Evolutionary conservation across 2,888 invertebrate species (phyloP), one percentile per base, ranked within the genome.

Genomic region (Nemoura dubitans): DNA sequence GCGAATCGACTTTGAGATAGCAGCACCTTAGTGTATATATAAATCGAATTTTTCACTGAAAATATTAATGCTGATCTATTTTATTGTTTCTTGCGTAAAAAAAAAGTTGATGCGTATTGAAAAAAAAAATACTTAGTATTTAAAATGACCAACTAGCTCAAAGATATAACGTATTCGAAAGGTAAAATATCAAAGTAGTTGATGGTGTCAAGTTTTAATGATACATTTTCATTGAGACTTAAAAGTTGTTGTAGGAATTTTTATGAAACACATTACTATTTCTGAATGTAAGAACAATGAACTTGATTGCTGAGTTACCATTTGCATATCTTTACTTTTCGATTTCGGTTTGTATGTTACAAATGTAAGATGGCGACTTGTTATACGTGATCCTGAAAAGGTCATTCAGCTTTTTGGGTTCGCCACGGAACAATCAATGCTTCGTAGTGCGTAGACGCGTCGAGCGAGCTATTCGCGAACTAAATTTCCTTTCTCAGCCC

Each of bases 11-110:
- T 10, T 16, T 59, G 59, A 10, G 2, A 21, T 59, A 59, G 59
- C 2, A 78, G 78, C 43, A 83, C 83, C 26, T 83, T 84, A 77
- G 42, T 76, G 84, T 86, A 76, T 42, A 76, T 42, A 85, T 43
- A 86, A 84, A 77, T 77, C 78, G 76, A 84, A 86, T 80, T 80
- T 78, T 86, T 86, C 80, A 84, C 78, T 43, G 85, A 84, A 36
- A 83, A 84, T 76, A 83, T 76, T 82, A 43, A 42, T 59, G 59
- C 59, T 59, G 59, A 59, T 59, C 59, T 59, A 59, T 59, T 59
- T 59, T 59, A 59, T 59, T 59, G 59, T 59, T 59, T 59, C 59
- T 59, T 59, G 59, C 59, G 21, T 59, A 59, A 59, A 59, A 59
- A 59, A n/a, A 59, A 59, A 59, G 14, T 59, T 59, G 59, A 59